These are phyloP conservation scores for human DNA, from an alignment of 2,113 vertebrate genomes.

Conservation along the genomic window GRCh38 chr2:167648001-167648500, in stretches of 20 bases:
- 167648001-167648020: not conserved
- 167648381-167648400: not conserved
- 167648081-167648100: not conserved
- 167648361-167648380: not conserved
- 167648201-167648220: not conserved
- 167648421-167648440: not conserved
- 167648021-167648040: not conserved
- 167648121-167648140: not conserved
- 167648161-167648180: not conserved
- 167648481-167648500: not conserved
- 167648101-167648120: not conserved
- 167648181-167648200: not conserved
- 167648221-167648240: not conserved
- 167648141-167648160: not conserved
- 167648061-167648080: not conserved
- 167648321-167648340: not conserved
- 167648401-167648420: too few species aligned
- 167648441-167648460: not conserved
- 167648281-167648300: not conserved
- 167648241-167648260: not conserved
- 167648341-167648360: not conserved
- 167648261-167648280: not conserved
- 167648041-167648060: not conserved
- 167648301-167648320: not conserved
- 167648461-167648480: not conserved